Evolutionary conservation across 2,797 vertebrate species (phyloP), one percentile per base, ranked within the genome.

Genomic region (Phaenicophaeus curvirostris): DNA sequence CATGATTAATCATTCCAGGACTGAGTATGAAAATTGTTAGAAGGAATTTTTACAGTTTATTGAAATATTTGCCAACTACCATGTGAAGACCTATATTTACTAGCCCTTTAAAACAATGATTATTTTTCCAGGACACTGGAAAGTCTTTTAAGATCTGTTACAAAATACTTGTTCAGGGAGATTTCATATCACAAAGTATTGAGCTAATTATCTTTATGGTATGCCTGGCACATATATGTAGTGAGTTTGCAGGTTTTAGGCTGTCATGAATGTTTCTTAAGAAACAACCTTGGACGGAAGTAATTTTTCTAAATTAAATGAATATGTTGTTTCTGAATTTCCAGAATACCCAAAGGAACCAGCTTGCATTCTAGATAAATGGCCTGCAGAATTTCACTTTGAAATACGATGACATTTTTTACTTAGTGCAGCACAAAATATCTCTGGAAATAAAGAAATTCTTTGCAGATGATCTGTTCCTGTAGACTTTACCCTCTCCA

Each of bases 301-400:
- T 87, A 76, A 91, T 88, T 94, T 93, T 94, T 94, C 84, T 88
- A 93, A 97, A 93, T 95, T 72, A 96, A 95, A 93, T 77, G 89
- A 96, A 89, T 80, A 86, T 65, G 69, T 72, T 94, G 46, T 85
- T 92, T 90, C 87, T 91, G 80, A 92, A 89, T 94, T 96, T 90
- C 81, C 18, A 48, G 90, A 96, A 94, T 76, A 94, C 57, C 50
- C 86, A 90, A 62, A 89, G 81, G 86, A 93, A 75, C 61, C 20
- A 87, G 57, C 39, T 92, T 61, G 33, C 67, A 80, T 92, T 93
- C 85, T 94, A 94, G 82, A 95, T 93, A 90, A 95, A 93, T 59
- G 61, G 77, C 58, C 90, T 96, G 86, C 81, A 95, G 93, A 95
- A 93, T 89, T 96, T 92, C 81, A 93, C 80, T 96, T 89, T 90